Evolutionary conservation across 2,888 invertebrate genomes (phyloP), one percentile per base, ranked within the genome.

Genomic region (Opisthograptis luteolata): DNA sequence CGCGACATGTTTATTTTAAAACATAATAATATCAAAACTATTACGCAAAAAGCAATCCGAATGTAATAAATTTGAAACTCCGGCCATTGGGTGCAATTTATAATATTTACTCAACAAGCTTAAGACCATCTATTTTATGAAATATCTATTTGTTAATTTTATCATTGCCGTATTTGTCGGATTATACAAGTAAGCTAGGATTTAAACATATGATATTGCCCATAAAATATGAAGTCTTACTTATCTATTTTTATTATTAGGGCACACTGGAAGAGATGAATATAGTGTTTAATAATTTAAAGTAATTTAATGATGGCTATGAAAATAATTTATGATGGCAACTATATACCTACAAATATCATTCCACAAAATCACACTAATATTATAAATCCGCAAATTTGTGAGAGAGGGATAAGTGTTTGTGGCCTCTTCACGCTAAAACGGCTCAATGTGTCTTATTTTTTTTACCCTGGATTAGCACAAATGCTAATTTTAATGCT

Each of bases 101-200:
- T 66, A 66, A 64, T 70, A 66, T 72, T 73, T 70, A 62, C 64
- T 65, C 53, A 62, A 54, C 51, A 58, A 52, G 48, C 46, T 43
- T 53, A 37, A 36, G 55, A 55, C 55, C 59, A 62, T 59, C 64
- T 56, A 68, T 72, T 67, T 62, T 32, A 20, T 41, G 14, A 42
- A 24, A 36, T 48, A 64, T 58, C 63, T 65, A 64, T 70, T 70
- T 59, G 68, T 71, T 75, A 70, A 70, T 70, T 75, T 72, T 73
- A 63, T 72, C 70, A 75, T 70, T 66, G 58, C 53, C 44, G 60
- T 39, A 67, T 76, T 68, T 75, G 74, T 75, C 72, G 61, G 59
- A 62, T 69, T 71, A 62, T 12, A 2, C 13, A 15, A 20, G 17
- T 53, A 44, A 55, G 27, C 14, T 37, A 34, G 28, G 40, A 41